phyloP scores from a whole-genome alignment of 1,140 invertebrate genomes.

The Polyergus mexicanus region DNA sequence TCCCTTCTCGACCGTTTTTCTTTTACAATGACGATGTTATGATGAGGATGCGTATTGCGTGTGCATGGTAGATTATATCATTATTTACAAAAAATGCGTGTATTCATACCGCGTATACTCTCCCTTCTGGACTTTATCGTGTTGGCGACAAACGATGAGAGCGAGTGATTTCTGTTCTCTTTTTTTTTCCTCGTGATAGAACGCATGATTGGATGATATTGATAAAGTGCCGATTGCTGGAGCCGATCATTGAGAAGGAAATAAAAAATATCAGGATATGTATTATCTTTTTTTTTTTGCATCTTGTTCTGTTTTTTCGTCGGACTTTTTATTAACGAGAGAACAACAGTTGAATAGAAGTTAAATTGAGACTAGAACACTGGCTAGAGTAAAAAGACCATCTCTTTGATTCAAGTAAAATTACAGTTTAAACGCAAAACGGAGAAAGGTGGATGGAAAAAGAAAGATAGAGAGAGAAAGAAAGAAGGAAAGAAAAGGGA shows the following conservation, averaged over 20 bases:
- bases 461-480: neutral
- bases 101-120: constrained; percentile 49
- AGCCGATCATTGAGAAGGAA: constrained; percentile 67
- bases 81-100: constrained; percentile 71
- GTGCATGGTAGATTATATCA: constrained; percentile 56
- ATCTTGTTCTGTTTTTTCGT: constrained; percentile 66
- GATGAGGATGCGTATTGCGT: constrained; percentile 70
- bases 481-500: neutral
- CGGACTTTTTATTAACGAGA: constrained; percentile 82
- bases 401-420: constrained; percentile 64
- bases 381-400: constrained; percentile 76
- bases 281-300: constrained; percentile 65
- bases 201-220: constrained; percentile 44
- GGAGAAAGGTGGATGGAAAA: constrained; percentile 13
- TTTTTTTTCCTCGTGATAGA: constrained; percentile 44
- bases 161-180: constrained; percentile 47
- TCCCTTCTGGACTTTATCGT: constrained; percentile 22
- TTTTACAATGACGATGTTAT: constrained; percentile 71
- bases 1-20: constrained; percentile 41
- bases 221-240: constrained; percentile 38
- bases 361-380: constrained; percentile 78
- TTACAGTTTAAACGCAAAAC: constrained; percentile 65
- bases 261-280: constrained; percentile 70
- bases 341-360: constrained; percentile 82
- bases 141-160: constrained; percentile 45